phyloP scores from a whole-genome alignment of 64 coral and sea anemone species.

The Montipora cactus region DNA sequence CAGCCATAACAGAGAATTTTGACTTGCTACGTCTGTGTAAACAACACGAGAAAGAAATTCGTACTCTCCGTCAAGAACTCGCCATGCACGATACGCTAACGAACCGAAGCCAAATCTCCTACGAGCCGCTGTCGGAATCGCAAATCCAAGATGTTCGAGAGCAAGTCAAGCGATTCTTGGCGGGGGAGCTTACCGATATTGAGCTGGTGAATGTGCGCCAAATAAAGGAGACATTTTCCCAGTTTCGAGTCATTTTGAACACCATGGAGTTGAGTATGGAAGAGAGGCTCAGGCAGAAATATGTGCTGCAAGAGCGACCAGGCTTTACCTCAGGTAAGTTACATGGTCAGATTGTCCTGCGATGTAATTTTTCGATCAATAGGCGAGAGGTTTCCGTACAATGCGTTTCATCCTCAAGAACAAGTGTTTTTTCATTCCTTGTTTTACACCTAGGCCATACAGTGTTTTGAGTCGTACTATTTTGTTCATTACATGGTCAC shows the following conservation, averaged over 20 bases:
- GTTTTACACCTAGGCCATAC: too few relatives aligned
- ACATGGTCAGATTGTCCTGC: neutral
- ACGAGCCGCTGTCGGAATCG: conserved; percentile 92
- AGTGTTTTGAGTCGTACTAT: too few relatives aligned
- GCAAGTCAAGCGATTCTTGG: conserved; percentile 87
- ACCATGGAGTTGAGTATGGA: conserved; percentile 76
- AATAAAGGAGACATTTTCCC: conserved; percentile 95
- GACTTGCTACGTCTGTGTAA: conserved; percentile 85
- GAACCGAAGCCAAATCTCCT: conserved; percentile 95
- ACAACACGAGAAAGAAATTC: conserved; percentile 93
- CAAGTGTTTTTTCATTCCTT: too few relatives aligned
- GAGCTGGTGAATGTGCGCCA: conserved; percentile 97
- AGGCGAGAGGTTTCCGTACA: too few relatives aligned
- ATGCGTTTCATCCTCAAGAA: too few relatives aligned
- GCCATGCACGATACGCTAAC: conserved; percentile 99
- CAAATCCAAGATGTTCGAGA: conserved; percentile 86
- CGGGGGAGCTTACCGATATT: conserved; percentile 90
- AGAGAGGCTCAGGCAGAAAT: conserved; percentile 79
- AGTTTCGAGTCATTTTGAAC: conserved; percentile 83
- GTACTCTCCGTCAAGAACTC: conserved; percentile 81
- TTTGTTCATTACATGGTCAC: too few relatives aligned
- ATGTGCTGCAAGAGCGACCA: conserved; percentile 78
- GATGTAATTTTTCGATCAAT: too few relatives aligned
- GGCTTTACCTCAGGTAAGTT: conserved; percentile 67
- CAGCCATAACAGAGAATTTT: conserved; percentile 80